Base-by-base conservation (phyloP, 2,888 invertebrate genomes). In the Euplagia quadripunctaria region DNA sequence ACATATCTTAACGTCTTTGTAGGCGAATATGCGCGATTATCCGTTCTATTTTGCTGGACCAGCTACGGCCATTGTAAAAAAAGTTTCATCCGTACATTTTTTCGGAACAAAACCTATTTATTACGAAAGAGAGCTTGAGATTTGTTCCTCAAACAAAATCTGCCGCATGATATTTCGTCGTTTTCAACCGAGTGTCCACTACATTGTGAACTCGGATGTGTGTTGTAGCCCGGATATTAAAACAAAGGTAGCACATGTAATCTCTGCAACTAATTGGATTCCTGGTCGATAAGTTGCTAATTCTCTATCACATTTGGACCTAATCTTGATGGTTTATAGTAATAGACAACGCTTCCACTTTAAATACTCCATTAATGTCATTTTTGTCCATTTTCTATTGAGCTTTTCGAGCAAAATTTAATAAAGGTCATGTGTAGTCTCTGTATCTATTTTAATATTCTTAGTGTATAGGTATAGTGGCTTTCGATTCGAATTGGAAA, bases 241-340 rank as follows among this genome's bases (percentile, higher is more conserved):
- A 31, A 31, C 31, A 31, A 64, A 64, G 64, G 64, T 46, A 64
- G 64, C 43, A 64, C 43, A 14, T 64, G 43, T 64, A 64, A 43
- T 64, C 64, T 64, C 11, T 2, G 9, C 64, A 46, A 64, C 42
- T 64, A 64, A 64, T 64, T 64, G 64, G 64, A 64, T 64, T 46
- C 64, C 5, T 64, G 64, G 8, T 43, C 64, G 64, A 43, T n/a
- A 46, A 64, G 42, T 64, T 64, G 64, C 46, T 42, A 46, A 46
- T 64, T 64, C 64, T 64, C 64, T 64, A 46, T 64, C 17, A 46
- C 64, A 64, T 46, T 64, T 64, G 64, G 5, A 43, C n/a, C 64
- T 71, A 71, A 68, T 68, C 61, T 31, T 58, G 68, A 71, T 64
- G 20, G 55, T 46, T 41, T 64, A 64, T 42, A 31, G 31, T 31